Base-by-base conservation (phyloP, 2,888 invertebrate genomes). In the Pomacea canaliculata region DNA sequence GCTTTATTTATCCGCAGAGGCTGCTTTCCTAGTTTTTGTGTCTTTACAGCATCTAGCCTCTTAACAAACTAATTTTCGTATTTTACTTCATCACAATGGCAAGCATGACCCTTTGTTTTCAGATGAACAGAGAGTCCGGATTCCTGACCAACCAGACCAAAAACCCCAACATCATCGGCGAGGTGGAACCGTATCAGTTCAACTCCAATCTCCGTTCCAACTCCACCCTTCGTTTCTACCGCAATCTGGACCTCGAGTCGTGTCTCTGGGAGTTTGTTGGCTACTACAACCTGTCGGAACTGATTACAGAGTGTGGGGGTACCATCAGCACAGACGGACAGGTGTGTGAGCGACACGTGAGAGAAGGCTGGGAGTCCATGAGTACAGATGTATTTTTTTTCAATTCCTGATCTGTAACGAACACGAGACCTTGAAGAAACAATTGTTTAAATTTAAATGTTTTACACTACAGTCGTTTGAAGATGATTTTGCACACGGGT, bases 261-360 rank as follows among this genome's bases (percentile, higher is more conserved):
- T 91, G 91, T 82, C 81, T 89, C 78, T 91, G 91, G 91, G 86
- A 87, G 74, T 91, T 91, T 83, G 88, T 86, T 23, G 84, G 85
- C 23, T 88, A 87, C 77, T 91, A 86, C 81, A 86, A 87, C 78
- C 87, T 91, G 88, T 88, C 90, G 0, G 90, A 90, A 71, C 83
- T 91, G 66, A 85, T 90, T 23, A 86, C 81, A 18, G 84, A 86
- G n/a, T 91, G 91, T 80, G 90, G 90, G 19, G 91, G 87, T 4
- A 76, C 79, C 16, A 89, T 90, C 56, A 83, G 82, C 10, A 86
- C 89, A 7, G 89, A 90, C 82, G 89, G 89, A 59, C 89, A 91
- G 87, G 91, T 91, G 77, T 80, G 80, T 16, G 23, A 27, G 9
- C 46, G n/a, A 56, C 9, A 49, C 13, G n/a, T 37, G 16, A 48